Base-by-base conservation (phyloP, 1,140 invertebrate species). In the Trachymyrmex cornetzi region DNA sequence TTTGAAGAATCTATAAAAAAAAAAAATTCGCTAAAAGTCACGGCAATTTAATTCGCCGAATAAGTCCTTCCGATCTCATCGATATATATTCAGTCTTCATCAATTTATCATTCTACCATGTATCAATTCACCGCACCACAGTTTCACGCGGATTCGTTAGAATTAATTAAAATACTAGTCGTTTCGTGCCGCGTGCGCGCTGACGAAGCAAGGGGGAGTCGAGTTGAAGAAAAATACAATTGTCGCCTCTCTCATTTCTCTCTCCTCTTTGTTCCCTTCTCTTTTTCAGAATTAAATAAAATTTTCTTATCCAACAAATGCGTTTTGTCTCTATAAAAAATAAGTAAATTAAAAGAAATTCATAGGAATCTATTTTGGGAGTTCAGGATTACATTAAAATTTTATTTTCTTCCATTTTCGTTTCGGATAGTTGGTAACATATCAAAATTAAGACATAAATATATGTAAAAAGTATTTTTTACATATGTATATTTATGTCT, bases 31-130 rank as follows among this genome's bases (percentile, higher is more conserved):
- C 48, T 81, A 81, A 67, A 80, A 69, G 11, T 69, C 48, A 67
- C 27, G 48, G 66, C 59, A 24, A 38, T 71, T 11, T 55, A 81
- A 71, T 55, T 81, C 64, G 22, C 22, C 50, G 30, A 22, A 50
- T 24, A 30, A 81, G 66, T 81, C 30, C n/a, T 22, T 16, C 44
- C 7, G n/a, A 44, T 53, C 48, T 81, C 63, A 69, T 67, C 50
- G 48, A 81, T 80, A 64, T 85, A 89, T 85, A 89, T 86, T 91
- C 88, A 91, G 79, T 89, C 89, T 90, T 90, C 64, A 77, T 74
- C 85, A 75, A 79, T 82, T 75, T 89, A 77, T 74, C 85, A 80
- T 87, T 81, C 64, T 88, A 84, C 69, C 50, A 27, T 55, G 48
- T 69, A 74, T 64, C 53, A 64, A 64, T 80, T 69, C 24, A 77